phyloP scores from a whole-genome alignment of 2,113 vertebrate species.

The Eubucco bourcierii region DNA sequence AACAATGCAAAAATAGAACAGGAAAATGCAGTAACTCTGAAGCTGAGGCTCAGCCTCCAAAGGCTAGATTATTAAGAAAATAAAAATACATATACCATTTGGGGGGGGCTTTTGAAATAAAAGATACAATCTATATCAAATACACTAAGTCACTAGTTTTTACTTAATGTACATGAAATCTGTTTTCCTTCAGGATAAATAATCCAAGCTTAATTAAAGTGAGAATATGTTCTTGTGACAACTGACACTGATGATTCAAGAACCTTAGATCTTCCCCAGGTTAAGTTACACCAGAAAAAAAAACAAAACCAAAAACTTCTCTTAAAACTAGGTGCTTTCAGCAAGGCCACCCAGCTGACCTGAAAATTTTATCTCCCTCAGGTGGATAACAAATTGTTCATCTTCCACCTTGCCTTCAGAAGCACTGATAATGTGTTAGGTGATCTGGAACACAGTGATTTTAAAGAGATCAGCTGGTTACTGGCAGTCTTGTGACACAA shows the following conservation, averaged over 20 bases:
- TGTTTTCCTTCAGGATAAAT: neutral
- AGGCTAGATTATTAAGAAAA: neutral
- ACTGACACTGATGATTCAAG: neutral
- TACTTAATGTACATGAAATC: neutral
- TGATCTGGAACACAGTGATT: neutral
- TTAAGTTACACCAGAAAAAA: neutral
- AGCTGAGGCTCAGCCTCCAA: neutral
- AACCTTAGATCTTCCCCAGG: neutral
- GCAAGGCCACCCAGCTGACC: neutral
- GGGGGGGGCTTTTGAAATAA: neutral
- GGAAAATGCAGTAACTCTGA: neutral
- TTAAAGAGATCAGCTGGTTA: neutral
- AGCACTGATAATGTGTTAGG: neutral
- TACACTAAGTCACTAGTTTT: neutral
- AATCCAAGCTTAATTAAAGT: neutral
- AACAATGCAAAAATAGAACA: neutral
- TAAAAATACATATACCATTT: accelerated
- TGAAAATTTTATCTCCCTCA: neutral
- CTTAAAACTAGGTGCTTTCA: neutral
- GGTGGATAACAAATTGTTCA: neutral
- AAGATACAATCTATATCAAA: neutral
- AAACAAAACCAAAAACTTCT: neutral
- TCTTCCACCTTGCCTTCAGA: neutral
- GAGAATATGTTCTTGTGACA: neutral
- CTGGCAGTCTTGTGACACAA: neutral